Base-by-base conservation (phyloP, 2,888 invertebrate genomes). In the Napeogenes inachia region DNA sequence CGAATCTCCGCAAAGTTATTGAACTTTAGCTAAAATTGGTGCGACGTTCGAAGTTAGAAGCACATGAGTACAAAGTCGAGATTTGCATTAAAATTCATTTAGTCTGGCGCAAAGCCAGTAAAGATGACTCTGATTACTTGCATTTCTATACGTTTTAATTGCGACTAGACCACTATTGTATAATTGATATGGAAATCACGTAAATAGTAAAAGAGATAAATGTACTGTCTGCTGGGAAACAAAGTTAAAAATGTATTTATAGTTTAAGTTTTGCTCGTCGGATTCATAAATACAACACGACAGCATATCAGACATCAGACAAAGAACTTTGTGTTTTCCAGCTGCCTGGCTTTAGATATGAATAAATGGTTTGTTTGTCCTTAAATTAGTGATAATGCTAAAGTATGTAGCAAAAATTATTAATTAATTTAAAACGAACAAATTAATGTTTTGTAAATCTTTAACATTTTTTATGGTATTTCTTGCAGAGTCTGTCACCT, bases 71-170 rank as follows among this genome's bases (percentile, higher is more conserved):
- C 63, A 60, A 63, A 54, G 68, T 64, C 63, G 65, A 59, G 65
- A 67, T 66, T 67, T 65, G 68, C 63, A 64, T 64, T 64, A 65
- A 67, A 67, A 67, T 67, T 68, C 68, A 68, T 68, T 68, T 68
- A 62, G 68, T 57, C 67, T 68, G 68, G 68, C 68, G 61, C 56
- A 47, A 55, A 56, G 65, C 67, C 68, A 68, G 65, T 47, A 46
- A 60, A 62, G 68, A 63, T 61, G 46, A 47, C 54, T 54, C 61
- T 58, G 47, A 56, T 47, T 61, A 62, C 66, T 66, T 64, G 60
- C 59, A 63, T 66, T 60, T 60, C 64, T 54, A 65, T 62, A 62
- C 60, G 60, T 59, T 62, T 64, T 61, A 59, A 64, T 60, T 67
- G 60, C 46, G 63, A 54, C 59, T 55, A 61, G 63, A 66, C 57